Conservation (phyloP, 1,140 invertebrate genomes). For the Linepithema humile region DNA sequence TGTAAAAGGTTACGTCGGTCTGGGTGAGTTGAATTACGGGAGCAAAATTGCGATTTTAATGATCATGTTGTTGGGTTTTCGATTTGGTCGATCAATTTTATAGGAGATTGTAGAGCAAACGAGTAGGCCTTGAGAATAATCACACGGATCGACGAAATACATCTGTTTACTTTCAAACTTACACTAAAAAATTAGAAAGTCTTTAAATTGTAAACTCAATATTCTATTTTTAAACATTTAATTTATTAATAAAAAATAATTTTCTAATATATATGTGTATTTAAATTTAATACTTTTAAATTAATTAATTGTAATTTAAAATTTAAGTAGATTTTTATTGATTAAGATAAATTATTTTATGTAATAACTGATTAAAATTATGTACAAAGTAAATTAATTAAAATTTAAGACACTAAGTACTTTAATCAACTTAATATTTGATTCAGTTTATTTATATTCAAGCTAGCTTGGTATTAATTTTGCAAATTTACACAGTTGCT, state of each 20-base stretch:
- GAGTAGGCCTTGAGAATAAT: not conserved
- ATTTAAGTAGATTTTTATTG: no score
- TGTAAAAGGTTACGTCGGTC: constrained; percentile 93
- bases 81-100: constrained; percentile 1
- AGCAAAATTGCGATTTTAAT: not conserved
- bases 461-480: not conserved
- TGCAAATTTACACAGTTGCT: not conserved
- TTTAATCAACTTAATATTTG: not conserved
- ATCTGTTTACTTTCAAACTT: no score
- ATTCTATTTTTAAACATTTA: no score
- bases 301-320: no score
- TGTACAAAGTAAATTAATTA: constrained; percentile 33
- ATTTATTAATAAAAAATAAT: no score
- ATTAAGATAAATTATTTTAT: not conserved
- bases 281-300: no score
- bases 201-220: no score
- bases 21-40: constrained; percentile 87
- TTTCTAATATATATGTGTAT: no score
- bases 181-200: not conserved
- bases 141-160: not conserved
- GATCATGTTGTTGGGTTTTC: not conserved
- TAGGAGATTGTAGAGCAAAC: not conserved
- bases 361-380: not conserved
- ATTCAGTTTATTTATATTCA: not conserved
- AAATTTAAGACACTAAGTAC: not conserved